phyloP scores from a whole-genome alignment of 2,113 vertebrate species.

The Ctenodactylus gundi region DNA sequence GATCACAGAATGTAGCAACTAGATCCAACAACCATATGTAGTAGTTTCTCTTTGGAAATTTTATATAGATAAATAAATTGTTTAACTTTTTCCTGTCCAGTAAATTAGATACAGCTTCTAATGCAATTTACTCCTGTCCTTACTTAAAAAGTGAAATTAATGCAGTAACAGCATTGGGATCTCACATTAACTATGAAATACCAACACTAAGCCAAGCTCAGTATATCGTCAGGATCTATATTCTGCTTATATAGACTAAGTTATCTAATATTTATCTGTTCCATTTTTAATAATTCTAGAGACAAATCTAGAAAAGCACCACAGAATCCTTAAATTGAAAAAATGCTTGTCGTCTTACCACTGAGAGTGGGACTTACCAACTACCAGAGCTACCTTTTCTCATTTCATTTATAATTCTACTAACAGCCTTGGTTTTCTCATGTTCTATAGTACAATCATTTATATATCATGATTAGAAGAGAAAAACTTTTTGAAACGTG shows the following conservation, averaged over 20 bases:
- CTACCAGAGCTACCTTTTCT: neutral
- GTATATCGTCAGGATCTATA: neutral
- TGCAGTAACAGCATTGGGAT: neutral
- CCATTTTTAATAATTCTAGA: neutral
- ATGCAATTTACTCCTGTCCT: neutral
- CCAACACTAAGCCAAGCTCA: neutral
- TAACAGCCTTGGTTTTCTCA: neutral
- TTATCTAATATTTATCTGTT: neutral
- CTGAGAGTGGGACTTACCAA: neutral
- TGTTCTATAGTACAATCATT: neutral
- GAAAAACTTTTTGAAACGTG: neutral
- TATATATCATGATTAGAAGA: neutral
- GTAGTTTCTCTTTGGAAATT: neutral
- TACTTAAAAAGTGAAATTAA: conserved; percentile 4
- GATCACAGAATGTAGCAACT: neutral
- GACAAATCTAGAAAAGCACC: neutral
- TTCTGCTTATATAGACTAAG: neutral
- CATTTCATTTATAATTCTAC: neutral
- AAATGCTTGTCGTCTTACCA: neutral
- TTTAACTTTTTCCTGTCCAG: neutral
- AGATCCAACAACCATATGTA: neutral
- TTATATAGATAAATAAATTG: neutral
- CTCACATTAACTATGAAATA: neutral
- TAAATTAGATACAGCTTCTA: neutral
- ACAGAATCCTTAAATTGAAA: neutral